Evolutionary conservation across 2,888 invertebrate genomes (phyloP), one percentile per base, ranked within the genome.

Genomic region (Tipula lateralis): DNA sequence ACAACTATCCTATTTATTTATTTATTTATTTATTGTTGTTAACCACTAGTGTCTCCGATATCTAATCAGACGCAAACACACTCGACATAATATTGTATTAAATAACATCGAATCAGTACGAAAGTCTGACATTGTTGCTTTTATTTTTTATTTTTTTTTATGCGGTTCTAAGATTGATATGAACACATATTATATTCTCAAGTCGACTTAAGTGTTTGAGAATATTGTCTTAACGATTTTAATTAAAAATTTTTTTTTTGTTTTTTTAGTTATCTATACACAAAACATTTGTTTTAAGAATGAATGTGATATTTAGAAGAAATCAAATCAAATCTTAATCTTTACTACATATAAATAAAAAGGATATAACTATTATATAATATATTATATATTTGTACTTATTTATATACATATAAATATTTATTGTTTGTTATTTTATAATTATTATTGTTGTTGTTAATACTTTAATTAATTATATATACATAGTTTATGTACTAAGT

Each of bases 301-400:
- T 24, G 66, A 66, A 66, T 66, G 66, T 66, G 66, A 66, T 66
- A 66, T 66, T 66, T 66, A 66, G 66, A 66, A 66, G 66, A 66
- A 66, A 50, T n/a, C n/a, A 66, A 66, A 9, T 24, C 9, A 66
- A 66, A 66, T 66, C 24, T 66, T 66, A 66, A 66, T 66, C 66
- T 24, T n/a, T n/a, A n/a, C n/a, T n/a, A n/a, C n/a, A 24, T 24
- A 66, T 24, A 50, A 66, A 39, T 13, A 39, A 66, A 66, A 66
- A 66, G 66, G 66, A 66, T 50, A 44, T n/a, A n/a, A n/a, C n/a
- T n/a, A n/a, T n/a, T n/a, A 44, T n/a, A 44, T 44, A 44, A 4
- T 24, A 19, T 66, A 66, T 24, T 66, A 66, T 66, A 66, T 66
- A 66, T 66, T 66, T 66, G 66, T 66, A 66, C 66, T 66, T 66